A percentile compares a stretch with the other conserved stretches of the same genome.
Evolutionary conservation across 2,113 vertebrate genomes (phyloP).

Genomic region (Tragelaphus buxtoni): DNA sequence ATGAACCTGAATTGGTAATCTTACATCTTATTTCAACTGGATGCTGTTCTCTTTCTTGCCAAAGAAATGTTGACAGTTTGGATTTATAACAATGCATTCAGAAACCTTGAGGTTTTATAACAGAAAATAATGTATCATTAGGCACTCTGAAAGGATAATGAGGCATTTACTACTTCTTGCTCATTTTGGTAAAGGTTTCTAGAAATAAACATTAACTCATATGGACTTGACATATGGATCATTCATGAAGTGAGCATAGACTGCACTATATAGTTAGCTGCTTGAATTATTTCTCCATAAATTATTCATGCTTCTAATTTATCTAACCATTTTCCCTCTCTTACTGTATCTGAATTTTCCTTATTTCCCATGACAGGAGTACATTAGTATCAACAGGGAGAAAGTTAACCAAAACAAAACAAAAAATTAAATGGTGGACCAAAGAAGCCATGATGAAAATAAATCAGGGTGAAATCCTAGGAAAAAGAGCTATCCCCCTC

Average conservation of each 20-base stretch:
- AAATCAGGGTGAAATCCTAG: constrained; percentile 46
- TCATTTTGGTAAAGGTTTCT: constrained; percentile 70
- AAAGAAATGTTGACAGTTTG: constrained; percentile 55
- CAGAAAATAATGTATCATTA: constrained; percentile 45
- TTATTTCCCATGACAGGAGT: constrained; percentile 69
- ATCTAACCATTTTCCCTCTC: constrained; percentile 71
- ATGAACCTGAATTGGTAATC: constrained; percentile 53
- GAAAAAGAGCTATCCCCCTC: neutral
- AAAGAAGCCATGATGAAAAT: constrained; percentile 24
- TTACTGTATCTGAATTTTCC: constrained; percentile 69
- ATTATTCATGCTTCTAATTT: constrained; percentile 79
- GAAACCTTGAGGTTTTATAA: constrained; percentile 33
- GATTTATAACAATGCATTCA: constrained; percentile 50
- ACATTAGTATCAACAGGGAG: constrained; percentile 34
- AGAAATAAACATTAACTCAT: constrained; percentile 62
- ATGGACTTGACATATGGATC: constrained; percentile 66
- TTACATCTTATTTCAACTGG: constrained; percentile 61
- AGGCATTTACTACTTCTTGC: constrained; percentile 61
- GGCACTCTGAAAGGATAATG: constrained; percentile 60
- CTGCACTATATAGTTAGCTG: constrained; percentile 66
- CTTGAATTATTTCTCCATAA: constrained; percentile 76
- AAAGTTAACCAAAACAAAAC: constrained; percentile 28
- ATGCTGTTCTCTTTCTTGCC: neutral
- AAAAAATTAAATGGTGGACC: constrained; percentile 41
- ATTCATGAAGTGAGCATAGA: constrained; percentile 65